phyloP scores from a whole-genome alignment of 1,140 invertebrate species.

The Paramacrobiotus metropolitanus region DNA sequence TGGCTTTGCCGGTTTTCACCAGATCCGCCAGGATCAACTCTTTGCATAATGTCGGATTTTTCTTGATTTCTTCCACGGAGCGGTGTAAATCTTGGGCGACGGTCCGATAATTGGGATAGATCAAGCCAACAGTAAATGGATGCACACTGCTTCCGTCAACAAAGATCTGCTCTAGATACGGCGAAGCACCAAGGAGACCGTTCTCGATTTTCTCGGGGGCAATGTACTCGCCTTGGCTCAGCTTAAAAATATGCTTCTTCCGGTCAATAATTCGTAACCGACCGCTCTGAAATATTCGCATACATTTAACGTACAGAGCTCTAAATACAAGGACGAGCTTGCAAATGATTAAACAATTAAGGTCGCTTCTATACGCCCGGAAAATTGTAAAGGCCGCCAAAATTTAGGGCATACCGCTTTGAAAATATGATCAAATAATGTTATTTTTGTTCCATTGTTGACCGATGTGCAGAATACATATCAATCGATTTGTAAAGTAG shows the following conservation, averaged over 20 bases:
- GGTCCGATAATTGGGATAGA: slow-evolving; percentile 12
- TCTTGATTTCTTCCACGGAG: too few species aligned
- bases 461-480: too few species aligned
- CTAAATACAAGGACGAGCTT: too few species aligned
- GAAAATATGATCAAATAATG: too few species aligned
- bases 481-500: too few species aligned
- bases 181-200: slow-evolving; percentile 24
- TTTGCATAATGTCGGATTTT: neutral
- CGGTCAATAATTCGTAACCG: slow-evolving; percentile 29
- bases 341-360: too few species aligned
- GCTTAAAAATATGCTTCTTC: slow-evolving; percentile 31
- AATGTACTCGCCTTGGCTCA: slow-evolving; percentile 31
- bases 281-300: slow-evolving; percentile 25
- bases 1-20: slow-evolving; percentile 10
- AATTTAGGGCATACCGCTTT: too few species aligned
- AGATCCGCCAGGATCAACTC: slow-evolving; percentile 5
- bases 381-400: too few species aligned
- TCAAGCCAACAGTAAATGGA: slow-evolving; percentile 16
- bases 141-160: slow-evolving; percentile 28
- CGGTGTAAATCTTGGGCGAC: neutral
- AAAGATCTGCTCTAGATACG: slow-evolving; percentile 25
- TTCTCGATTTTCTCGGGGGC: slow-evolving; percentile 34
- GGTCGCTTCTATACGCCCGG: too few species aligned
- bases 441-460: too few species aligned
- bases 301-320: too few species aligned